Evolutionary conservation across 2,113 vertebrate species (phyloP), one percentile per base, ranked within the genome.

Genomic region (Cyphomyrus plagiostoma): DNA sequence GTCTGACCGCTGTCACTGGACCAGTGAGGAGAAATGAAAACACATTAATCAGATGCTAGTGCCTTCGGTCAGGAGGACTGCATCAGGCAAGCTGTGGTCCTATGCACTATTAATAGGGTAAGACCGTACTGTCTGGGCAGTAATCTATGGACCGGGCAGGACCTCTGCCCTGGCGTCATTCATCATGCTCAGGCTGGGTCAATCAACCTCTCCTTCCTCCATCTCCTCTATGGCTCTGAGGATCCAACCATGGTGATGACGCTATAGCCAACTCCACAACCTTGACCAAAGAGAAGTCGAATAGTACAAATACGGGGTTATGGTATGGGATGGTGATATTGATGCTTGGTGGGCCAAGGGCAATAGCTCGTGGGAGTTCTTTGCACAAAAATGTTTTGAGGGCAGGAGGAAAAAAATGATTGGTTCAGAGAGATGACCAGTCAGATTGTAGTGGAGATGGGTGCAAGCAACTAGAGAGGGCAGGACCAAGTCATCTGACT

Each of bases 81-180:
- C 82, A 92, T 80, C 90, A 85, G 89, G 1, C 84, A 35, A 52
- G 87, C 82, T 86, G 0, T 56, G 11, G 86, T 70, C 89, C 89
- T 90, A 90, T 90, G 80, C 30, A 50, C 89, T 90, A 92, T 91
- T 93, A 92, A 93, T 91, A 90, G 80, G 88, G 0, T 83, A 89
- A 90, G 26, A 15, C 89, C 50, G 19, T 89, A 42, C 90, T 23
- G 83, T 88, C 4, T 83, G 90, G n/a, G 88, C 84, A 88, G 84
- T 92, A 92, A 93, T 93, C 90, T 93, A 88, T 88, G 15, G 30
- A 39, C 80, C 7, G 91, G 91, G 48, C 91, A 86, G 3, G 91
- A 0, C 89, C 35, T 66, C 88, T 62, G 62, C 66, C 88, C 70
- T n/a, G 46, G 4, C 3, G 8, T 66, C 66, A 49, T 93, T 88